Evolutionary conservation across 1,140 invertebrate species (phyloP).

Genomic region (Nasonia longicornis): DNA sequence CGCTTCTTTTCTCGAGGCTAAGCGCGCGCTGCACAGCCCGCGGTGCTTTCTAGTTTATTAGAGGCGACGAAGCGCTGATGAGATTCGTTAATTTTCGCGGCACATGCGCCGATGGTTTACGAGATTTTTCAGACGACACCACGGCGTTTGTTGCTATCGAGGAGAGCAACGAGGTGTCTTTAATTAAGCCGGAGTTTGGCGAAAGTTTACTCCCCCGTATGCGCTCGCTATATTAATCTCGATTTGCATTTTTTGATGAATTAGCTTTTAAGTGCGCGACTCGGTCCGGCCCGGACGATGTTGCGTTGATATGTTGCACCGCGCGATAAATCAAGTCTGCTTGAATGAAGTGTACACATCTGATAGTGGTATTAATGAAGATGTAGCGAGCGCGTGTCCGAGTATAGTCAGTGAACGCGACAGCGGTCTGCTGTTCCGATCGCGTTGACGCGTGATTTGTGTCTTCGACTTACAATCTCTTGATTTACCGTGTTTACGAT

Average conservation of each 20-base stretch:
- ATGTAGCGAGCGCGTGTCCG: not conserved
- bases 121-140: not conserved
- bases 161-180: not conserved
- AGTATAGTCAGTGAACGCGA: not conserved
- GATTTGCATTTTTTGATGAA: not conserved
- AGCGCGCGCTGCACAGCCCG: no score
- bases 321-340: not conserved
- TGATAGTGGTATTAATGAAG: not conserved
- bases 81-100: not conserved
- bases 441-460: not conserved
- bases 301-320: not conserved
- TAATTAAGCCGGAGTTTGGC: not conserved
- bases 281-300: no score
- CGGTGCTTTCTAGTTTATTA: not conserved
- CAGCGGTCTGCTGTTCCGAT: not conserved
- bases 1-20: not conserved
- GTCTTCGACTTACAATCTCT: not conserved
- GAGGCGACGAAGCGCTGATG: not conserved
- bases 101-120: not conserved
- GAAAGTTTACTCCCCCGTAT: no score
- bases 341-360: not conserved
- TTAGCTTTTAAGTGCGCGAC: not conserved
- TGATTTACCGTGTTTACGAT: not conserved
- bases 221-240: not conserved
- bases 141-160: no score